Evolutionary conservation across 2,797 vertebrate species (phyloP).

Genomic region (Tinamus major): DNA sequence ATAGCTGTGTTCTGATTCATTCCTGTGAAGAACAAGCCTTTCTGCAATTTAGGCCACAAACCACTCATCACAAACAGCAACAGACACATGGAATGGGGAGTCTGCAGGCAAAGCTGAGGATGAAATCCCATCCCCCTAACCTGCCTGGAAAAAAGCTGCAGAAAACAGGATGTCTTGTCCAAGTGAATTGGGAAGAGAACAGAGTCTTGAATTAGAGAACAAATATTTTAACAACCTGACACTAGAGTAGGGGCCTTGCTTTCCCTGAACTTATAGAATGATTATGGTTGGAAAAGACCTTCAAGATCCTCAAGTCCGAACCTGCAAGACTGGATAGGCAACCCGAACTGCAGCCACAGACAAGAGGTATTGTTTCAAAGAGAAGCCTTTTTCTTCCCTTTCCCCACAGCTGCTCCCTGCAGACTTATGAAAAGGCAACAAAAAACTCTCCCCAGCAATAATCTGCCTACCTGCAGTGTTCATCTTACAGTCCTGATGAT

Average conservation of each 20-base stretch:
- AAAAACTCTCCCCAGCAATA: background rate
- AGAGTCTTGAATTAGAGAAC: constrained; percentile 32
- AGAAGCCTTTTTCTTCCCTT: background rate
- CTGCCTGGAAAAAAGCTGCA: constrained; percentile 35
- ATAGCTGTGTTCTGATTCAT: background rate
- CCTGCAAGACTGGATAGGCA: background rate
- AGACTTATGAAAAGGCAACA: background rate
- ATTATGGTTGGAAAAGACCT: no score
- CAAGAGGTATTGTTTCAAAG: background rate
- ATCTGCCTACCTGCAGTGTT: background rate
- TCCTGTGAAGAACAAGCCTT: constrained; percentile 16
- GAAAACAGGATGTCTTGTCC: constrained; percentile 34
- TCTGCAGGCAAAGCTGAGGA: constrained; percentile 42
- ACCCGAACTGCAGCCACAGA: background rate
- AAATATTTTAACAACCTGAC: background rate
- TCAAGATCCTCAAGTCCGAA: no score
- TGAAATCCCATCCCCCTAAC: constrained; percentile 8
- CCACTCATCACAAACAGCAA: constrained; percentile 38
- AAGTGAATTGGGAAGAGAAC: constrained; percentile 18
- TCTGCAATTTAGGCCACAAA: constrained; percentile 45
- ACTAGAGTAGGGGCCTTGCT: background rate
- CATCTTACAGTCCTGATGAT: background rate
- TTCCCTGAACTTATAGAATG: background rate
- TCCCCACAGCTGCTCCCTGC: background rate
- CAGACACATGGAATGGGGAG: constrained; percentile 44